Conservation (phyloP, 1,140 invertebrate genomes). For the Dinoponera quadriceps region DNA sequence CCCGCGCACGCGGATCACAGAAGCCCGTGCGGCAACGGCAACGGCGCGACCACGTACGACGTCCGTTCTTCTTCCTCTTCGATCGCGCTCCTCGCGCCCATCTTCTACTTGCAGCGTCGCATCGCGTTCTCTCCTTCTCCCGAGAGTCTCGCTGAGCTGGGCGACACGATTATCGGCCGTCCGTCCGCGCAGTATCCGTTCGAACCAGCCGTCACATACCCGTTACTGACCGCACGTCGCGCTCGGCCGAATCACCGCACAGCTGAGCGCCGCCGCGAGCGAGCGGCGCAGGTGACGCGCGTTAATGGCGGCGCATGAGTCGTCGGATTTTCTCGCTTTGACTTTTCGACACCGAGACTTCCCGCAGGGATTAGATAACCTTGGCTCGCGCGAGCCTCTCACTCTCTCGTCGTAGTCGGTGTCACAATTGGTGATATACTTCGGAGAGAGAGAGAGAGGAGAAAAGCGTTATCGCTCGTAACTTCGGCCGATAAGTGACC, state of each 20-base stretch:
- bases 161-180: neutral
- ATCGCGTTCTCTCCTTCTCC: too few species aligned
- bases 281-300: constrained; percentile 24
- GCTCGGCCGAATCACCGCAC: constrained; percentile 35
- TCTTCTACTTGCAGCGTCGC: constrained; percentile 5
- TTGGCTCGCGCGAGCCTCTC: neutral
- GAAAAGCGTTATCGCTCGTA: too few species aligned
- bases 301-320: constrained; percentile 20
- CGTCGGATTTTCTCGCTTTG: neutral
- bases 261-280: constrained; percentile 49
- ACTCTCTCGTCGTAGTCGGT: neutral
- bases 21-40: neutral
- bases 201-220: constrained; percentile 17
- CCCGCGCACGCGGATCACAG: neutral
- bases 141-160: neutral
- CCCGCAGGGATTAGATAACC: neutral
- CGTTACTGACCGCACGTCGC: neutral
- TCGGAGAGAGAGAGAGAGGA: too few species aligned
- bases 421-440: too few species aligned
- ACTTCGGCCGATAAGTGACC: too few species aligned
- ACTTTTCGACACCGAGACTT: neutral
- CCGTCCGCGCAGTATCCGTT: neutral
- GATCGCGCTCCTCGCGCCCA: constrained; percentile 26
- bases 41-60: constrained; percentile 1
- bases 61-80: neutral